Conservation (phyloP, 2,113 vertebrate species). For the Mormyrus lacerda region DNA sequence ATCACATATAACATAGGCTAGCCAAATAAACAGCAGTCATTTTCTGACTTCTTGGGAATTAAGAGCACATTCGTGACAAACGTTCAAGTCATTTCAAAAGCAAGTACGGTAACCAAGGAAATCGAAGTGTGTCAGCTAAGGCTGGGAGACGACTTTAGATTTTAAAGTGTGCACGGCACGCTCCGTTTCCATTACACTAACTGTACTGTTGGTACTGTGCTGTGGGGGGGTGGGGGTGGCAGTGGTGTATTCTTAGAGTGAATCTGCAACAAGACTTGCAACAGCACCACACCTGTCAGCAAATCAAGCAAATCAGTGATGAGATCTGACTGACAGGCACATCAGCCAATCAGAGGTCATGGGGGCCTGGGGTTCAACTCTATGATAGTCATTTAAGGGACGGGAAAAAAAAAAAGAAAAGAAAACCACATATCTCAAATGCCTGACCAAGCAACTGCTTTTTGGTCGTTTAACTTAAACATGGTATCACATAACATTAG, state of each 20-base stretch:
- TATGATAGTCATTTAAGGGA: background rate
- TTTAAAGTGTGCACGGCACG: background rate
- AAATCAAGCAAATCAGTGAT: background rate
- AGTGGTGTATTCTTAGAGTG: background rate
- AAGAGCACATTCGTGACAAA: background rate
- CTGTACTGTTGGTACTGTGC: background rate
- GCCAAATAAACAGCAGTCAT: background rate
- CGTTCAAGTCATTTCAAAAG: background rate
- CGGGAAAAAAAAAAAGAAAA: too few species aligned
- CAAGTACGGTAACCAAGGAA: background rate
- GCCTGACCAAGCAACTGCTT: background rate
- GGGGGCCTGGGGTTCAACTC: background rate
- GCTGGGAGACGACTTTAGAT: background rate
- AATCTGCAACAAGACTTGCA: background rate
- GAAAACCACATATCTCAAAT: background rate
- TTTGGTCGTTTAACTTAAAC: background rate
- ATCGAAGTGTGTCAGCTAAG: background rate
- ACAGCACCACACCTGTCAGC: background rate
- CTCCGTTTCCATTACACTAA: background rate
- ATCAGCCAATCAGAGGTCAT: background rate
- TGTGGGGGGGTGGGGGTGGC: background rate
- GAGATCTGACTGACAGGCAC: background rate
- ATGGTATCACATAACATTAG: background rate
- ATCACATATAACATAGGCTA: background rate
- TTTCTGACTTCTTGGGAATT: background rate